Base-by-base conservation (phyloP, 2,888 invertebrate genomes). In the Meiosimyza decipiens region DNA sequence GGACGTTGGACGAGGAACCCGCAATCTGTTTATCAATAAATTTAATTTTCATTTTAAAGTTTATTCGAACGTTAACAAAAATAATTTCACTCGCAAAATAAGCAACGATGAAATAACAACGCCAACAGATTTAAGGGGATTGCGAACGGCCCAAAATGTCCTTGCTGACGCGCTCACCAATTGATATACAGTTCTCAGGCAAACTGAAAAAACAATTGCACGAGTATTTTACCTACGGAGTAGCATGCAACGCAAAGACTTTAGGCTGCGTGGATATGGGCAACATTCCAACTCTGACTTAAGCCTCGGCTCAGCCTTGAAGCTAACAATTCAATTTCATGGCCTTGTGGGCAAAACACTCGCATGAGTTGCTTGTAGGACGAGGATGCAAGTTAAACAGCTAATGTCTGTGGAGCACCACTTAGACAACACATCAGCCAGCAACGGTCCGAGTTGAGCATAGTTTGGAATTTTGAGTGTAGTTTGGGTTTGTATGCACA, bases 281-380 rank as follows among this genome's bases (percentile, higher is more conserved):
- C 64, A 65, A 47, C 50, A 54, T 71, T 71, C 65, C 71, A 64
- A 55, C 57, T 65, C 22, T 33, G 33, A n/a, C 65, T 28, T 50
- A 57, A 59, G 33, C 57, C 65, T 22, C 51, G 59, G 50, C 50
- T 71, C 57, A 59, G 59, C 57, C 51, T 65, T 64, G 65, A 73
- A 75, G 77, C 73, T 72, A 78, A 77, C 81, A 78, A 82, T 82
- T 82, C 81, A 82, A 84, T 84, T 84, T 84, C 82, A 84, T 83
- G 83, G 81, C 79, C 80, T 78, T 79, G 78, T 84, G 81, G 75
- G 69, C 77, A 78, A 74, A 77, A 28, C 64, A 71, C 22, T 28
- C 55, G 59, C 67, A 71, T 65, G 22, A 59, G 51, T 40, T 51
- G 55, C 22, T 71, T 74, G 15, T 54, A 73, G 59, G 40, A 33